Evolutionary conservation across 2,113 vertebrate species (phyloP).

Genomic region (Percina caprodes): DNA sequence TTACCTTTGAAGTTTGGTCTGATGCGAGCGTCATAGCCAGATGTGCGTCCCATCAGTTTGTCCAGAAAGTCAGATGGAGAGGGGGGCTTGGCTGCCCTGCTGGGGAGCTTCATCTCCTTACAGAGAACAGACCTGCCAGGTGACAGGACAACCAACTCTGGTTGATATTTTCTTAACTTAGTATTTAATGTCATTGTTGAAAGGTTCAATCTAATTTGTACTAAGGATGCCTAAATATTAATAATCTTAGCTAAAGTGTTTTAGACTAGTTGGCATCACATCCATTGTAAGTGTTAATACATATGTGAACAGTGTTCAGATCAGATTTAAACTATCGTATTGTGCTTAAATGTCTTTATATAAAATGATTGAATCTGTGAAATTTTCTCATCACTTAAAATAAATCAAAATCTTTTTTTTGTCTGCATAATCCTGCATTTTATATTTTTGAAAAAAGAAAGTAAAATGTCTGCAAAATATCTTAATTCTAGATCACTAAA

Average conservation of each 20-base stretch:
- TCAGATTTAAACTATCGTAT: neutral
- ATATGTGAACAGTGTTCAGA: neutral
- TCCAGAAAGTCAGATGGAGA: slow-evolving; percentile 96
- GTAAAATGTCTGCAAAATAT: too few relatives aligned
- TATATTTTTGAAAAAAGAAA: neutral
- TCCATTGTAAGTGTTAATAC: neutral
- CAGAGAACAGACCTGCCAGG: slow-evolving; percentile 85
- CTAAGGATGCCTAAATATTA: neutral
- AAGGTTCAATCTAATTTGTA: neutral
- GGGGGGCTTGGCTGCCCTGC: slow-evolving; percentile 80
- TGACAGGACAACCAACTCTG: slow-evolving; percentile 6
- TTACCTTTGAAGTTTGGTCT: slow-evolving; percentile 98
- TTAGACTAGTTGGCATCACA: neutral
- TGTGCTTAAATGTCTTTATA: neutral
- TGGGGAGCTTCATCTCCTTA: slow-evolving; percentile 86
- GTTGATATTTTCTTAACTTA: neutral
- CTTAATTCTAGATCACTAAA: slow-evolving; percentile 17
- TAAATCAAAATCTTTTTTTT: neutral
- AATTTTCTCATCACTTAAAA: neutral
- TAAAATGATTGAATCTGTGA: neutral
- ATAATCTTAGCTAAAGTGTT: neutral
- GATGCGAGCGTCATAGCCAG: slow-evolving; percentile 95
- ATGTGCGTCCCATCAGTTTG: slow-evolving; percentile 96
- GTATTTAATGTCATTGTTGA: neutral
- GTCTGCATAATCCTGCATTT: neutral